Percentiles rank a stretch among this genome's conserved stretches.
Conservation (phyloP, 30 jellyfish, hydroid and myxozoan genomes). For the Haliclystus octoradiatus region DNA sequence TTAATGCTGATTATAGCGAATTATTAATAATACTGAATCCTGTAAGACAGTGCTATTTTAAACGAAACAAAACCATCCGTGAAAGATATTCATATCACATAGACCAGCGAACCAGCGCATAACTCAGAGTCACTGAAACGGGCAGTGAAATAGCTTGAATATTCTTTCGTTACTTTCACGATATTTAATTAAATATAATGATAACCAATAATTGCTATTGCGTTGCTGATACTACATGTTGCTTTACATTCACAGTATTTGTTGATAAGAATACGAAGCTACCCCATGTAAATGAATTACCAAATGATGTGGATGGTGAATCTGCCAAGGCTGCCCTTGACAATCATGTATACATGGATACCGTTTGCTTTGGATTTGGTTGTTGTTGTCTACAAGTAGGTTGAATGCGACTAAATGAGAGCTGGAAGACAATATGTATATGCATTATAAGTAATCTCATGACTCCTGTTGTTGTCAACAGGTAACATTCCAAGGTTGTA, state of each 20-base stretch:
- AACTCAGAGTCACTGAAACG: too few species aligned
- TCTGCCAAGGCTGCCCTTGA: slow-evolving; percentile 61
- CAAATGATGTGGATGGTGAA: slow-evolving; percentile 73
- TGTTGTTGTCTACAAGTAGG: slow-evolving; percentile 92
- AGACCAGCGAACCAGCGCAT: too few species aligned
- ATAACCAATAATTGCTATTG: not conserved
- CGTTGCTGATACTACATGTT: not conserved
- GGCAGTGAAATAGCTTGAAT: not conserved
- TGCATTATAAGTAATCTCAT: too few species aligned
- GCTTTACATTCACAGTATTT: slow-evolving; percentile 38
- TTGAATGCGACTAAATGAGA: not conserved
- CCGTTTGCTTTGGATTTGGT: slow-evolving; percentile 81
- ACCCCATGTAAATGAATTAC: slow-evolving; percentile 68
- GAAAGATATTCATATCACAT: too few species aligned
- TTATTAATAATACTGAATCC: not conserved
- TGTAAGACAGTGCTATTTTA: too few species aligned
- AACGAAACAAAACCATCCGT: not conserved
- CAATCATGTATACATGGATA: slow-evolving; percentile 79
- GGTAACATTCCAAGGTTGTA: slow-evolving; percentile 97
- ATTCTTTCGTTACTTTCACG: not conserved
- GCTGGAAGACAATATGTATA: too few species aligned
- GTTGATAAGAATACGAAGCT: slow-evolving; percentile 79
- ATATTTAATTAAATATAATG: not conserved
- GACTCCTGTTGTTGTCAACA: not conserved
- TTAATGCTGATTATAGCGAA: not conserved